Conservation (phyloP, 2,797 vertebrate species). For the Phylloscopus collybita region DNA sequence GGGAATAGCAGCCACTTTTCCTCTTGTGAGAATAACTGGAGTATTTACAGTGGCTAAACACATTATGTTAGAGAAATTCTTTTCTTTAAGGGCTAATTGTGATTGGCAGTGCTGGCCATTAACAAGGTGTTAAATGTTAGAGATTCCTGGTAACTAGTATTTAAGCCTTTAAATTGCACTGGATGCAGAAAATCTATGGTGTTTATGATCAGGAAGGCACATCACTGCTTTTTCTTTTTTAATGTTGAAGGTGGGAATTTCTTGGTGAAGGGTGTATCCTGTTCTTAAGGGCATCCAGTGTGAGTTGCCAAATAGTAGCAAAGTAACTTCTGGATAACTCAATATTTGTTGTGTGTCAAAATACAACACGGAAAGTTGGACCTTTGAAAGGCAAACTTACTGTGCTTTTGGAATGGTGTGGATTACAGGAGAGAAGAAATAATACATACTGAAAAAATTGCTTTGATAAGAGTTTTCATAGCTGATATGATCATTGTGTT, state of each 20-base stretch:
- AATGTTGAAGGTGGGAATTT: neutral
- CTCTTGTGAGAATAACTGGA: neutral
- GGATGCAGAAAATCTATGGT: neutral
- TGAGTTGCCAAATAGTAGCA: neutral
- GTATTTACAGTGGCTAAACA: neutral
- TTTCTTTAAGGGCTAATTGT: constrained; percentile 16
- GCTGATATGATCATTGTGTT: neutral
- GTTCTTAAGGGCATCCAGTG: neutral
- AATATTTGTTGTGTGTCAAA: neutral
- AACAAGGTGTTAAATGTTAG: constrained; percentile 32
- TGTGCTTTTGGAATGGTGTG: neutral
- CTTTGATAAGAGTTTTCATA: neutral
- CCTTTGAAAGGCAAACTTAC: neutral
- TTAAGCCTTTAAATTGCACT: constrained; percentile 30
- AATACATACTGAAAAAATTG: neutral
- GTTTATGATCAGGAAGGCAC: neutral
- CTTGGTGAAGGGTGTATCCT: neutral
- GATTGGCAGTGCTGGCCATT: constrained; percentile 5
- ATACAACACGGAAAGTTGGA: neutral
- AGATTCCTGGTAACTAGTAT: constrained; percentile 16
- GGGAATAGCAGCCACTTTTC: constrained; percentile 11
- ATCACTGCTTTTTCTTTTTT: neutral
- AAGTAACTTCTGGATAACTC: neutral
- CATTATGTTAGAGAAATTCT: neutral
- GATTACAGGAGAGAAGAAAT: neutral